Conservation (phyloP, 2,888 invertebrate genomes). For the Troides aeacus region DNA sequence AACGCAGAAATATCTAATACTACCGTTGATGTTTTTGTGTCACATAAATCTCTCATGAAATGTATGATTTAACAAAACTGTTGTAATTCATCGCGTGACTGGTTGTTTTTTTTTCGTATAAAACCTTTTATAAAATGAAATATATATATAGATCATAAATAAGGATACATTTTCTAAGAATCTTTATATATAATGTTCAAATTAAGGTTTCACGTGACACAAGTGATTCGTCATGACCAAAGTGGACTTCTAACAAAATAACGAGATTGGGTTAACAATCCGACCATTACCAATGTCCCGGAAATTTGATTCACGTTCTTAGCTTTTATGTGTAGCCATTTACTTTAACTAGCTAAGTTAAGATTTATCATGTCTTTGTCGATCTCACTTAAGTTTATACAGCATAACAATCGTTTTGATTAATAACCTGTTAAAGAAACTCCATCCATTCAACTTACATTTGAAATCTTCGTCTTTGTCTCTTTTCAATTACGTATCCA, state of each 20-base stretch:
- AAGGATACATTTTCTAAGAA: not conserved
- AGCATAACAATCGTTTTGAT: too few relatives aligned
- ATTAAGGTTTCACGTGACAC: conserved; percentile 1
- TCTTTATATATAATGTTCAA: not conserved
- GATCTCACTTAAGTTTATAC: too few relatives aligned
- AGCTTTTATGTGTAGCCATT: conserved; percentile 24
- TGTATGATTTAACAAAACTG: not conserved
- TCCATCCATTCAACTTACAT: too few relatives aligned
- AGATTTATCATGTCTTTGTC: not conserved
- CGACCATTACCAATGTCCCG: conserved; percentile 18
- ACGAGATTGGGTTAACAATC: conserved; percentile 21
- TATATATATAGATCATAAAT: not conserved
- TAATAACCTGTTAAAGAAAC: too few relatives aligned
- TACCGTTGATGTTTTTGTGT: not conserved
- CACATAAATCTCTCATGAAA: not conserved
- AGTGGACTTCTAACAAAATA: conserved; percentile 10
- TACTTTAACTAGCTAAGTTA: conserved; percentile 18
- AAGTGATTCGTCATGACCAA: conserved; percentile 11
- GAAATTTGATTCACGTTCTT: conserved; percentile 20
- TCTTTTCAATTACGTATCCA: too few relatives aligned
- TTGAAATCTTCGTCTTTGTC: too few relatives aligned
- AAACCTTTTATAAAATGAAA: too few relatives aligned
- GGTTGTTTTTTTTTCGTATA: not conserved
- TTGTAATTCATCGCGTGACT: not conserved
- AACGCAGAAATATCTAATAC: not conserved